A percentile compares a stretch with the other conserved stretches of the same genome.
phyloP scores from a whole-genome alignment of 2,113 vertebrate genomes.

The Alouatta palliata region DNA sequence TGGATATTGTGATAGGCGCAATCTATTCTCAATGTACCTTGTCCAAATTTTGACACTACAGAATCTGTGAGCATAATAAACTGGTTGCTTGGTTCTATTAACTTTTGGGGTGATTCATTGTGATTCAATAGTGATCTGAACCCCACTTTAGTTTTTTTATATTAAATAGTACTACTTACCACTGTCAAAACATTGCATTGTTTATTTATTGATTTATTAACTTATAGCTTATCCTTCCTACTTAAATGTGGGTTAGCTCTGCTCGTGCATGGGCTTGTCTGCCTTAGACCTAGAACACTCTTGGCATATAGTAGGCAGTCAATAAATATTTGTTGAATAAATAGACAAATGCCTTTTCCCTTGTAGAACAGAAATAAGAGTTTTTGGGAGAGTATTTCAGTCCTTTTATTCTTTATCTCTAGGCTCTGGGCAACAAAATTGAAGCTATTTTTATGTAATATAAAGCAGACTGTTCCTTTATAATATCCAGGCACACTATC shows the following conservation, averaged over 20 bases:
- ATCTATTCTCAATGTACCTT: neutral
- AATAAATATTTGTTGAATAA: slow-evolving; percentile 44
- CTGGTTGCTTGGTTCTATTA: neutral
- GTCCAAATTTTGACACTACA: neutral
- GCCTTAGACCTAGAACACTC: neutral
- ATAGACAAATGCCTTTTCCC: neutral
- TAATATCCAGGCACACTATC: neutral
- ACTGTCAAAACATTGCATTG: neutral
- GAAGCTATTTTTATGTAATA: neutral
- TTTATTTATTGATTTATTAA: neutral
- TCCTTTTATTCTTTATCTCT: slow-evolving; percentile 38
- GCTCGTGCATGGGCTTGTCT: neutral
- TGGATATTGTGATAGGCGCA: neutral
- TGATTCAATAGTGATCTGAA: neutral
- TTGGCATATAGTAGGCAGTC: neutral
- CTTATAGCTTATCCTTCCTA: neutral
- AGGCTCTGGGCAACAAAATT: neutral
- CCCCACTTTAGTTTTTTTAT: neutral
- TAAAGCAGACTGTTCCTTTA: slow-evolving; percentile 27
- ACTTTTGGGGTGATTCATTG: neutral
- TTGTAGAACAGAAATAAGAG: slow-evolving; percentile 24
- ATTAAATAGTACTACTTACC: neutral
- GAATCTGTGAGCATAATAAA: neutral
- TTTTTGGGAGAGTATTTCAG: slow-evolving; percentile 27
- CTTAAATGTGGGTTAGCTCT: neutral